Evolutionary conservation across 2,888 invertebrate genomes (phyloP), one percentile per base, ranked within the genome.

Genomic region (Eupithecia inturbata): DNA sequence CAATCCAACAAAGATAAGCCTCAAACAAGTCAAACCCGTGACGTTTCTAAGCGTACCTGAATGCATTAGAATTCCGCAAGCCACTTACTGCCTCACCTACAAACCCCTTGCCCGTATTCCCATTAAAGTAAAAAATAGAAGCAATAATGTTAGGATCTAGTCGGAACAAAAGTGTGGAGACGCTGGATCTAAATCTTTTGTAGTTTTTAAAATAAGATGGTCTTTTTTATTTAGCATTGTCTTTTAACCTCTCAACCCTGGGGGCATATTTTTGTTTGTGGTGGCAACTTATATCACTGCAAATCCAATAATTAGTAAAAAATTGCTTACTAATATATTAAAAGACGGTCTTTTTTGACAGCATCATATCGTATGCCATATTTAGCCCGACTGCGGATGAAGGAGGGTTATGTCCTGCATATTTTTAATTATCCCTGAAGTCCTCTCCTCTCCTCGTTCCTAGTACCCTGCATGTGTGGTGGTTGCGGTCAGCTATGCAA

Each of bases 51-150:
- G 53, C 66, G 87, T 92, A 91, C 92, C 92, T 92, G 91, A 91
- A 91, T 92, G 88, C 86, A 90, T 93, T 92, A 92, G 91, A 88
- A 92, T 88, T 91, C 91, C 88, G 87, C 89, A 87, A 87, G 86
- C 86, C 88, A 88, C 89, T 89, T 89, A 90, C 81, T 79, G 82
- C 82, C 90, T 94, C 92, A 94, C 94, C 94, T 93, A 94, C 91
- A 94, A 91, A 94, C 94, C 94, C 87, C 91, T 92, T 94, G 94
- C 94, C 94, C 94, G 94, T 94, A 94, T 94, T 94, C 91, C 87
- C 88, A 89, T 90, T 88, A 85, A 83, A 82, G 89, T 92, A 93
- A 94, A 94, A 94, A 94, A 92, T 91, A 91, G 89, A 91, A 80
- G 88, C 88, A 89, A 88, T 91, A 90, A 90, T 92, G 89, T 91